These are phyloP conservation scores for Disparrhopalites patrizii DNA, from an alignment of 2,888 invertebrate genomes.

Conservation along the genomic window DNA sequence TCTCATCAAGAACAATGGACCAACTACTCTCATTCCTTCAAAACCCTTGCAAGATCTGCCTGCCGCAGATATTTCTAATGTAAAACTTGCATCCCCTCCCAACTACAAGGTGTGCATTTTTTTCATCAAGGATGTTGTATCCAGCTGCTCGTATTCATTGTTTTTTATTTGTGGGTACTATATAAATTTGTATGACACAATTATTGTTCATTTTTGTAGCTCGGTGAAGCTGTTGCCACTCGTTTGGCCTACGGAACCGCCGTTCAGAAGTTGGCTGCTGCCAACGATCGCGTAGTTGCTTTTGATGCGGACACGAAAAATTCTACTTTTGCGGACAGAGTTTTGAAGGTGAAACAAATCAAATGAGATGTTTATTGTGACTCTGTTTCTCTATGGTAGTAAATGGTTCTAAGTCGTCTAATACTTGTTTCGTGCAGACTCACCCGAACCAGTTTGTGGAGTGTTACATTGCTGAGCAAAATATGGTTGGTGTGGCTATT, in stretches of 20 bases:
- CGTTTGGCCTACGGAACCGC: conserved; percentile 92
- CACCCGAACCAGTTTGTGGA: conserved; percentile 77
- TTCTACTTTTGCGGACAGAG: conserved; percentile 92
- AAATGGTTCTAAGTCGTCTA: not conserved
- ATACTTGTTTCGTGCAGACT: conserved; percentile 47
- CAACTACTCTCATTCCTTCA: conserved; percentile 60
- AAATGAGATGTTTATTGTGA: not conserved
- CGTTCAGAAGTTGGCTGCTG: conserved; percentile 75
- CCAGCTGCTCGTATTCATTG: not conserved
- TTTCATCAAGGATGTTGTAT: not conserved
- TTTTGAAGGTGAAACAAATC: conserved; percentile 61
- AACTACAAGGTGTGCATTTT: conserved; percentile 71
- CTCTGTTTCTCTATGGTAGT: not conserved
- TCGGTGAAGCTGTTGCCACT: conserved; percentile 76
- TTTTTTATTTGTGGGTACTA: not conserved
- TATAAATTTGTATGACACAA: not conserved
- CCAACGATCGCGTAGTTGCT: conserved; percentile 74
- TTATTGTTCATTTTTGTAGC: conserved; percentile 23
- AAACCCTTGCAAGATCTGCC: conserved; percentile 68
- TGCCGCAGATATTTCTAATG: conserved; percentile 65
- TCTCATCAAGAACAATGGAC: conserved; percentile 65
- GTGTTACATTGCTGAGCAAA: conserved; percentile 99
- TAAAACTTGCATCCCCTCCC: conserved; percentile 74
- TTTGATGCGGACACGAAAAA: conserved; percentile 98
- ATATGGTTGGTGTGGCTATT: conserved; percentile 91